Conservation (phyloP, 2,113 vertebrate genomes). For the Chaetura pelagica region DNA sequence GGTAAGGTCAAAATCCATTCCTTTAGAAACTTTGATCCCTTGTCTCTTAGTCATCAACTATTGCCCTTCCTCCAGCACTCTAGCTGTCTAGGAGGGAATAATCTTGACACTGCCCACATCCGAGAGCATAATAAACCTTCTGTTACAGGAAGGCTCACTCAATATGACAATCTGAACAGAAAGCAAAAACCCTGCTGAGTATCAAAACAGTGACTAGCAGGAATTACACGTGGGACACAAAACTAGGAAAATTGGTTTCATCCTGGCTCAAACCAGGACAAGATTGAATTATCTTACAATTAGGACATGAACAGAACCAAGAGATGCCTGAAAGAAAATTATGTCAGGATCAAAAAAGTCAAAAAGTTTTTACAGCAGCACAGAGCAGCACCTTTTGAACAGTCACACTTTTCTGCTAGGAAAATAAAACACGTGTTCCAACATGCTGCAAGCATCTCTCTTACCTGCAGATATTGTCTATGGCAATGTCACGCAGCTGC, state of each 20-base stretch:
- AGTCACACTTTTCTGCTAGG: not conserved
- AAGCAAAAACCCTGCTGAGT: not conserved
- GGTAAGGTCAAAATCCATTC: not conserved
- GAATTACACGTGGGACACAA: not conserved
- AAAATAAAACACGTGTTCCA: rapidly evolving
- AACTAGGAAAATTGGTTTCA: no score
- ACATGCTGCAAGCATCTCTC: not conserved
- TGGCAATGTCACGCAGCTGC: slow-evolving; percentile 95
- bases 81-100: not conserved
- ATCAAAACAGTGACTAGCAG: not conserved
- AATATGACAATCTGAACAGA: not conserved
- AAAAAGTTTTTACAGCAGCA: not conserved
- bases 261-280: not conserved
- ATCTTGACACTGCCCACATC: not conserved
- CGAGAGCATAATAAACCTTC: not conserved
- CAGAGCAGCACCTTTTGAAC: not conserved
- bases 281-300: not conserved
- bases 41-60: not conserved
- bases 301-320: not conserved
- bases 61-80: not conserved
- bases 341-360: not conserved
- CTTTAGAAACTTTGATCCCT: not conserved
- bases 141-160: not conserved
- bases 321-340: not conserved
- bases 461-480: slow-evolving; percentile 96